Evolutionary conservation across 64 coral and sea anemone genomes (phyloP).

Genomic region (Acropora yongei): DNA sequence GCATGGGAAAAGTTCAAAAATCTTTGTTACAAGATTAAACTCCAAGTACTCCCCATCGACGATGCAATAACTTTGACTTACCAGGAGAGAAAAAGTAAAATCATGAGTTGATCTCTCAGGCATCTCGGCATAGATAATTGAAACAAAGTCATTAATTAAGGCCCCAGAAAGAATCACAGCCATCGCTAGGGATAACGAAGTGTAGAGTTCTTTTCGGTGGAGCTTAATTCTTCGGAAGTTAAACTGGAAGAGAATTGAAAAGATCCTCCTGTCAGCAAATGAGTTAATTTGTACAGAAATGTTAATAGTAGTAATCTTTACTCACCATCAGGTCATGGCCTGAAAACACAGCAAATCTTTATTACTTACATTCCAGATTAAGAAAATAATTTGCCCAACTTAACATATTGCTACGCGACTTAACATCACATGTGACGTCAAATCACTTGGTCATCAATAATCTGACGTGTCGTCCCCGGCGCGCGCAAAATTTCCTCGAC

Average conservation of each 20-base stretch:
- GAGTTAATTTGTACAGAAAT: constrained; percentile 4
- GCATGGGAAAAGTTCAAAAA: neutral
- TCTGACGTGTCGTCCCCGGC: constrained; percentile 1
- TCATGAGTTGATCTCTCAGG: constrained; percentile 87
- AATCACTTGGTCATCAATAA: constrained; percentile 38
- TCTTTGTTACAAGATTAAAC: too few relatives aligned
- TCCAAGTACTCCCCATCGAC: too few relatives aligned
- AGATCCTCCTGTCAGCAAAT: neutral
- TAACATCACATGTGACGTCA: constrained; percentile 29
- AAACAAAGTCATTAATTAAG: constrained; percentile 88
- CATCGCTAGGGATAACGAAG: constrained; percentile 70
- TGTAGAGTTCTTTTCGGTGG: constrained; percentile 83
- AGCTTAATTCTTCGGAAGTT: constrained; percentile 88
- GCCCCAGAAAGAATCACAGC: constrained; percentile 72
- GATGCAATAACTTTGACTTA: constrained; percentile 28
- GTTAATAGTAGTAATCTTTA: neutral
- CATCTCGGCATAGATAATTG: constrained; percentile 78
- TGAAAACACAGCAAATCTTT: constrained; percentile 7
- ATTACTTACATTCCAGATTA: neutral
- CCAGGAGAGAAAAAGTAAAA: constrained; percentile 84
- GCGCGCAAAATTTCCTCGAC: neutral
- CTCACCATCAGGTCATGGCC: constrained; percentile 21
- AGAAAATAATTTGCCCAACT: neutral
- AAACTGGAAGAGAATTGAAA: constrained; percentile 69
- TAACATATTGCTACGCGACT: neutral